A percentile compares a stretch with the other conserved stretches of the same genome.
These are phyloP conservation scores for Mus spretus DNA, from an alignment of 2,797 vertebrate species.

Conservation along the genomic window DNA sequence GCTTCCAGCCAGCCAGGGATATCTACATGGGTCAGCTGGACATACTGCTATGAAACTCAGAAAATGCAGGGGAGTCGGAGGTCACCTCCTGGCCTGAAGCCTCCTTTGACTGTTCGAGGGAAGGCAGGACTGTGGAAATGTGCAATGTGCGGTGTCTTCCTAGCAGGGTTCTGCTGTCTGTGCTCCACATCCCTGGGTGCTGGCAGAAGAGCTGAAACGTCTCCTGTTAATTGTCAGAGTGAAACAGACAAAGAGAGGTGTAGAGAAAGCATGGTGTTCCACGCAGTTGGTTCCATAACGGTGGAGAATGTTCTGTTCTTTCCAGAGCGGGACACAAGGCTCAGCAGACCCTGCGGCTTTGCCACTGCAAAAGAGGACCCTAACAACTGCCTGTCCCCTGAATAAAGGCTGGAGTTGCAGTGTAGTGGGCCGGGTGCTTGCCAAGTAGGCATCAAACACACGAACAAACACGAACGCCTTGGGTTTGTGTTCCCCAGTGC, in stretches of 20 bases:
- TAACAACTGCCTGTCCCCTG: neutral
- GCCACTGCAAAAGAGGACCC: neutral
- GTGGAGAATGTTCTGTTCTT: neutral
- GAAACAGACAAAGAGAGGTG: neutral
- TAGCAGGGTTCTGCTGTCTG: neutral
- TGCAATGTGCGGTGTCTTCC: neutral
- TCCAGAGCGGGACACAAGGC: no score
- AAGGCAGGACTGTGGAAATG: neutral
- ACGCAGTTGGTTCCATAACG: fast-evolving
- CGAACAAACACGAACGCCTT: neutral
- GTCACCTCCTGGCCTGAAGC: neutral
- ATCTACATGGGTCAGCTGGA: neutral
- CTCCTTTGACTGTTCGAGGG: neutral
- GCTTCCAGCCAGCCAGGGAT: neutral
- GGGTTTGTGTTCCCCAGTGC: neutral
- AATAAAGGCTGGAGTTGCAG: neutral
- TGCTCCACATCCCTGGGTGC: neutral
- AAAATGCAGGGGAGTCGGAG: neutral
- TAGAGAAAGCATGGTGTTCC: neutral
- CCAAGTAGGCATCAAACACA: neutral
- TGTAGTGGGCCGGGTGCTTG: neutral
- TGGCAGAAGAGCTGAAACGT: neutral
- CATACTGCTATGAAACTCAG: no score
- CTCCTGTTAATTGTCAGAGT: neutral
- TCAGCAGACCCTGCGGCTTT: no score